A percentile compares a stretch with the other conserved stretches of the same genome.
These are phyloP conservation scores for Pantherophis guttatus DNA, from an alignment of 2,113 vertebrate genomes.

Conservation along the genomic window DNA sequence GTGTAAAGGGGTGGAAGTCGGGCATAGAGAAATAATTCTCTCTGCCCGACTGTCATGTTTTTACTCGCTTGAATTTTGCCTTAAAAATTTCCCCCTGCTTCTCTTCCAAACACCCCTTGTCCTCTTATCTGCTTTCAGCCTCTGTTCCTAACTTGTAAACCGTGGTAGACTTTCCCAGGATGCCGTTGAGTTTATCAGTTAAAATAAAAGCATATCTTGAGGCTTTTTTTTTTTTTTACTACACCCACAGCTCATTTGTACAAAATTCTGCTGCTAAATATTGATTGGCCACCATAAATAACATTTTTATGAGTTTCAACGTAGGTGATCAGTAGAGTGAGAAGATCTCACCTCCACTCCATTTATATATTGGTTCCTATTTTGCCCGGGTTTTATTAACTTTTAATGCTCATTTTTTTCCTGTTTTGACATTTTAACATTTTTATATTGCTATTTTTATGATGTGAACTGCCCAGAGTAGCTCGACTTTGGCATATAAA, in stretches of 20 bases:
- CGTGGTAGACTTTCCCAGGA: not conserved
- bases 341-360: not conserved
- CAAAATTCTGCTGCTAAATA: not conserved
- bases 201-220: not conserved
- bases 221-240: not conserved
- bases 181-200: not conserved
- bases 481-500: too few relatives aligned
- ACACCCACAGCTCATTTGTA: not conserved
- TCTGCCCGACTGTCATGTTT: too few relatives aligned
- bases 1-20: not conserved
- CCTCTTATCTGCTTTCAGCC: not conserved
- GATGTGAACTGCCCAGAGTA: not conserved
- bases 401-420: not conserved
- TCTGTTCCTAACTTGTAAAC: too few relatives aligned
- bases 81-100: too few relatives aligned
- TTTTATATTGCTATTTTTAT: not conserved
- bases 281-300: not conserved
- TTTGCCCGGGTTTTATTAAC: not conserved
- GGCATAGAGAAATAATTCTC: too few relatives aligned
- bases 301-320: not conserved
- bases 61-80: accelerated
- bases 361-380: not conserved
- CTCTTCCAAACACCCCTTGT: not conserved
- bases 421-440: not conserved
- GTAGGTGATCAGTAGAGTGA: not conserved